Percentiles rank a stretch among this genome's conserved stretches.
phyloP scores from a whole-genome alignment of 2,113 vertebrate genomes.

The Thymallus thymallus region DNA sequence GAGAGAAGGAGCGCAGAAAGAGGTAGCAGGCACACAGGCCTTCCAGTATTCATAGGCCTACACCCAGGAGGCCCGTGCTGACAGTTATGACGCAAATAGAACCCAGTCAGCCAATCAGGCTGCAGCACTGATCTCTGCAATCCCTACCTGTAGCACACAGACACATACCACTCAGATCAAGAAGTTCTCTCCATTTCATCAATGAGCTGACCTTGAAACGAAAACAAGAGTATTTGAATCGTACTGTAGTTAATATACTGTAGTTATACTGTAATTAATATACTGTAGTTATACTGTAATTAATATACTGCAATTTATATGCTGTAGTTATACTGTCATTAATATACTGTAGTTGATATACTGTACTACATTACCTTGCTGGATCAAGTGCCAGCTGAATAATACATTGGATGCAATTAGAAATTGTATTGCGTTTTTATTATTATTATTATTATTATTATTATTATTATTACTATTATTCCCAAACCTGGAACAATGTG shows the following conservation, averaged over 20 bases:
- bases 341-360: too few species aligned
- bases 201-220: constrained; percentile 6
- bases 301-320: too few species aligned
- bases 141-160: background rate
- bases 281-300: too few species aligned
- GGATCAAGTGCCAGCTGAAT: too few species aligned
- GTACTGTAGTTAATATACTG: background rate
- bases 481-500: background rate
- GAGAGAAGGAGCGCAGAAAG: too few species aligned
- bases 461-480: background rate
- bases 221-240: background rate
- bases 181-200: background rate
- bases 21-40: background rate
- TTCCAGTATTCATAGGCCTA: background rate
- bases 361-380: too few species aligned
- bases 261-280: too few species aligned
- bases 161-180: background rate
- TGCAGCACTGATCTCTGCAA: background rate
- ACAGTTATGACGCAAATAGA: background rate
- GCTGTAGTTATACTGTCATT: too few species aligned
- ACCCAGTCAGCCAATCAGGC: background rate
- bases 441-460: background rate
- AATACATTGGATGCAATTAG: background rate
- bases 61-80: background rate
- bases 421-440: background rate